Conservation (phyloP, 2,888 invertebrate genomes). For the Dendrolimus houi region DNA sequence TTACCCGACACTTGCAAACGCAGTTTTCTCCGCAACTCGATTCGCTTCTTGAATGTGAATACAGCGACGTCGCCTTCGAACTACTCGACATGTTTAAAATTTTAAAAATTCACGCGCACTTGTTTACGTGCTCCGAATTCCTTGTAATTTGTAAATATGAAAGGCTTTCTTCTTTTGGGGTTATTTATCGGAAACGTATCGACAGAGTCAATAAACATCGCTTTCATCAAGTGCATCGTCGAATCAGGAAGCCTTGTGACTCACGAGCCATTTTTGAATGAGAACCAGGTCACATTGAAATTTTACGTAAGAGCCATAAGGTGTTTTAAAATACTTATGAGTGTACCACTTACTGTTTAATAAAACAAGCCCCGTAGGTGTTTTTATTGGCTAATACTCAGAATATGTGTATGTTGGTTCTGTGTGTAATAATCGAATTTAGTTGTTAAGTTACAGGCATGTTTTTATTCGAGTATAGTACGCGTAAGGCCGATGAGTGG, state of each 20-base stretch:
- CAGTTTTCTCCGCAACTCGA: constrained; percentile 49
- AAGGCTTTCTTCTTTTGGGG: constrained; percentile 18
- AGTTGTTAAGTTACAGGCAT: neutral
- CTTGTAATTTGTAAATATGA: constrained; percentile 22
- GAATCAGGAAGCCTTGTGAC: constrained; percentile 41
- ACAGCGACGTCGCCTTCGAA: constrained; percentile 34
- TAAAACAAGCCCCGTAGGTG: neutral
- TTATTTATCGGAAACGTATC: constrained; percentile 32
- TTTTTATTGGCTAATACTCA: neutral
- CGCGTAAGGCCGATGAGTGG: constrained; percentile 48
- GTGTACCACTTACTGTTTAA: neutral
- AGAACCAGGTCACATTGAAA: constrained; percentile 41
- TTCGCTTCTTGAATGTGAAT: constrained; percentile 42
- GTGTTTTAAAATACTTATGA: constrained; percentile 20
- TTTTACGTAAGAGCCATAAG: constrained; percentile 36
- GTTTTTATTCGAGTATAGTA: constrained; percentile 42
- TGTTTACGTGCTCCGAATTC: constrained; percentile 42
- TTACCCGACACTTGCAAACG: constrained; percentile 48
- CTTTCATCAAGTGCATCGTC: constrained; percentile 42
- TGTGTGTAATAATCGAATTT: neutral
- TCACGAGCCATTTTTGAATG: constrained; percentile 46
- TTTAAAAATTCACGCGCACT: constrained; percentile 50
- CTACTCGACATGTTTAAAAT: constrained; percentile 37
- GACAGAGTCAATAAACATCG: constrained; percentile 50
- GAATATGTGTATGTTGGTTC: neutral